A percentile compares a stretch with the other conserved stretches of the same genome.
phyloP scores from a whole-genome alignment of 2,888 invertebrate species.

The Micropterix aruncella region DNA sequence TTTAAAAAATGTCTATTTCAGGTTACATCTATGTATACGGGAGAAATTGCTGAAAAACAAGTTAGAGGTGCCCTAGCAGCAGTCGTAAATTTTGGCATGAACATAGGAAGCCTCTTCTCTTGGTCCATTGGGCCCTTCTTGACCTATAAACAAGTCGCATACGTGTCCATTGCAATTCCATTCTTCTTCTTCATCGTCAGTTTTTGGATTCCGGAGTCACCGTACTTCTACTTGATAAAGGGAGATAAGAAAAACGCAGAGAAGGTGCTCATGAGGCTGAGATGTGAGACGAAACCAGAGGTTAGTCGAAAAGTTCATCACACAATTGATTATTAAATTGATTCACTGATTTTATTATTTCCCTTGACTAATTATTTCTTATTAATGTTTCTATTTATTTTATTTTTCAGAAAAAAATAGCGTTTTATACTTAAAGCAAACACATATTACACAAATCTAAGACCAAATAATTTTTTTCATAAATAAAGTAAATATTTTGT shows the following conservation, averaged over 20 bases:
- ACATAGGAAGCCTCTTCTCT: conserved; percentile 21
- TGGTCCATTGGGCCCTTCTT: conserved; percentile 25
- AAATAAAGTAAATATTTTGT: too few relatives aligned
- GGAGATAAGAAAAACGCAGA: conserved; percentile 28
- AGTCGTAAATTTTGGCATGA: conserved; percentile 32
- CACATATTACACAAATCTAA: too few relatives aligned
- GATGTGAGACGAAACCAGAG: conserved; percentile 23
- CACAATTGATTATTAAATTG: conserved; percentile 24
- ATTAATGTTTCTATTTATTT: too few relatives aligned
- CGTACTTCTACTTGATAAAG: conserved; percentile 30
- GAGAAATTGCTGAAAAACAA: conserved; percentile 41
- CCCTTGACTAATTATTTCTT: conserved; percentile 18
- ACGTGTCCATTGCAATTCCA: conserved; percentile 27
- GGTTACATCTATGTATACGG: conserved; percentile 40
- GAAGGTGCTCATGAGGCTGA: conserved; percentile 27
- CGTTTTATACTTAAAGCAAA: too few relatives aligned
- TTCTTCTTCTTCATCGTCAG: conserved; percentile 28
- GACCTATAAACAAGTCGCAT: conserved; percentile 31
- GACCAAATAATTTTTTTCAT: too few relatives aligned
- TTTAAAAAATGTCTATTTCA: too few relatives aligned
- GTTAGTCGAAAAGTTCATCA: too few relatives aligned
- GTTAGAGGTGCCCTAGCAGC: conserved; percentile 41
- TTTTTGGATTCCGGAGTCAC: conserved; percentile 43
- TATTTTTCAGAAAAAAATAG: too few relatives aligned
- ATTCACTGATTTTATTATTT: conserved; percentile 23